Evolutionary conservation across 2,113 vertebrate species (phyloP).

Genomic region (western clawed frog (Xenopus tropicalis)): UCB_Xtro_10.0 CM004447.2:36732501-36733000

Average conservation of each 20-base stretch:
- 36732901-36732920: neutral
- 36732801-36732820: slow-evolving; percentile 55
- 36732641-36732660: slow-evolving; percentile 56
- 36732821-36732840: slow-evolving; percentile 35
- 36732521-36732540: slow-evolving; percentile 62
- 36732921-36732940: no score
- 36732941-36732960: no score
- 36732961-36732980: no score
- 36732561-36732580: slow-evolving; percentile 66
- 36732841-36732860: slow-evolving; percentile 45
- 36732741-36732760: slow-evolving; percentile 51
- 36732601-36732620: slow-evolving; percentile 50
- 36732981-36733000: no score
- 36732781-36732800: slow-evolving; percentile 66
- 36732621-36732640: slow-evolving; percentile 68
- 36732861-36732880: slow-evolving; percentile 54
- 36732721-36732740: slow-evolving; percentile 47
- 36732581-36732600: slow-evolving; percentile 74
- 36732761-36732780: slow-evolving; percentile 64
- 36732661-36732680: slow-evolving; percentile 51
- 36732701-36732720: slow-evolving; percentile 41
- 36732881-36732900: slow-evolving; percentile 19
- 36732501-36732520: slow-evolving; percentile 56
- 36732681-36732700: slow-evolving; percentile 28
- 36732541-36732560: slow-evolving; percentile 59